Evolutionary conservation across 1,140 invertebrate species (phyloP), one percentile per base, ranked within the genome.

Genomic region (Drepana arcuata): DNA sequence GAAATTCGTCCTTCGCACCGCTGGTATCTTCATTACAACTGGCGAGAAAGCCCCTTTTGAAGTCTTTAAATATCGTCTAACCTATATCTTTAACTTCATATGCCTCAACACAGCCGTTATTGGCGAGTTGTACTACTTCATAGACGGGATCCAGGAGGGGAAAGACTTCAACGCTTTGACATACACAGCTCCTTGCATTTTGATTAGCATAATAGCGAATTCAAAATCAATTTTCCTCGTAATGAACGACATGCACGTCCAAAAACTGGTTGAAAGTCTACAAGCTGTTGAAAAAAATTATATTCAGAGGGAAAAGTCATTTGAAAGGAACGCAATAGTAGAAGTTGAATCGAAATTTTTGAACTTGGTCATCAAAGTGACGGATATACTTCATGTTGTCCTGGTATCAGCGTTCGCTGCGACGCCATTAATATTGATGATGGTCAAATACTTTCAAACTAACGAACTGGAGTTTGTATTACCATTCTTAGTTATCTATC

Each of bases 61-160:
- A 9, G 40, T 16, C 2, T 25, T 34, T 1, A 40, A 41, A 41
- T 45, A 21, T 23, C 30, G 38, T 12, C 16, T 15, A 1, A 7
- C 54, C 7, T 62, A 27, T 18, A 35, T 52, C 27, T 32, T 54
- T 2, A 60, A 60, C 23, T 45, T 45, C 4, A n/a, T 62, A 1
- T 47, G 47, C 44, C n/a, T 62, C 7, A 54, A 51, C 7, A 45
- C 21, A 2, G 48, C 51, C 21, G 11, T 47, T 2, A n/a, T 43
- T 1, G 38, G 44, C 0, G 44, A 35, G 4, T 6, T 54, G 4
- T 36, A 23, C 0, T 57, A 45, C 44, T 41, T 56, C 3, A 15
- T 45, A 1, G n/a, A 34, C 0, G 41, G 43, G 3, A 21, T 54
- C 3, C 13, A 30, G 1, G 41, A 35, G 12, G 43, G 42, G 0